Evolutionary conservation across 1,140 invertebrate genomes (phyloP).

Genomic region (Drosophila micromelanica): DNA sequence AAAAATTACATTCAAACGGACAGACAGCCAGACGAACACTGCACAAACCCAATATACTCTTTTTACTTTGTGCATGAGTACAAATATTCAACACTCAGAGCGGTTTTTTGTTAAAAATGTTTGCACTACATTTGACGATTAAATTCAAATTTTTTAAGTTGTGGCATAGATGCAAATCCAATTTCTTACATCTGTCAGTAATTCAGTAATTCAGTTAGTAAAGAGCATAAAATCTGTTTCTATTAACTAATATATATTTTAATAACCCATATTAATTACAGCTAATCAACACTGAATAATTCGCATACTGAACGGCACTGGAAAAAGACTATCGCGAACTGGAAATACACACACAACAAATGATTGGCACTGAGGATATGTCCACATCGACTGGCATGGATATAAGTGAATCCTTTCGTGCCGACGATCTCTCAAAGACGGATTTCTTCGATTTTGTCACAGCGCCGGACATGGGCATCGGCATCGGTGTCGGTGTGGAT

Average conservation of each 20-base stretch:
- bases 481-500: slow-evolving; percentile 77
- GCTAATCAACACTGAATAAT: neutral
- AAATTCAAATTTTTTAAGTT: slow-evolving; percentile 1
- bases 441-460: slow-evolving; percentile 95
- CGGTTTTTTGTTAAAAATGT: neutral
- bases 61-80: no score
- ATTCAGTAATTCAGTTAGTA: neutral
- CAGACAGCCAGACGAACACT: no score
- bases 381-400: slow-evolving; percentile 87
- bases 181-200: neutral
- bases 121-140: neutral
- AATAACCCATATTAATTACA: neutral
- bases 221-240: neutral
- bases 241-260: neutral
- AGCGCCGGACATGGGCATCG: slow-evolving; percentile 87
- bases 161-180: neutral
- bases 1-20: no score
- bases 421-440: slow-evolving; percentile 90
- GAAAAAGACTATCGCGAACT: slow-evolving; percentile 31
- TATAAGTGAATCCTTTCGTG: slow-evolving; percentile 91
- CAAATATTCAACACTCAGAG: neutral
- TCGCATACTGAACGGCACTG: slow-evolving; percentile 28
- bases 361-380: slow-evolving; percentile 84
- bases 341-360: slow-evolving; percentile 72
- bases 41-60: no score